Percentiles rank a stretch among this genome's conserved stretches.
Conservation (phyloP, 2,888 invertebrate species). For the Steinernema scapterisci region DNA sequence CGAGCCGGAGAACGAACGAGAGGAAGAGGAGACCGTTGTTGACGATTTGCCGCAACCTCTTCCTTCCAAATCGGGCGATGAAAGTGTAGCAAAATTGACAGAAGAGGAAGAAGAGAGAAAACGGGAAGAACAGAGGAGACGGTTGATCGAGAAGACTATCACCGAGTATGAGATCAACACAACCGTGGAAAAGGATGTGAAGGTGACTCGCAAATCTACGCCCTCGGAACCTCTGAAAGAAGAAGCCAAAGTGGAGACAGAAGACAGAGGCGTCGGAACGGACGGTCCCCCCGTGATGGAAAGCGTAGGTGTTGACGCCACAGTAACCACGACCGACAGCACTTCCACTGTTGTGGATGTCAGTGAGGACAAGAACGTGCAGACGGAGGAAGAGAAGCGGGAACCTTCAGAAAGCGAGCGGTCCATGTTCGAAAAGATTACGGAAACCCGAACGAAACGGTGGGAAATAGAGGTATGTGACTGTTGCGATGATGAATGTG, state of each 20-base stretch:
- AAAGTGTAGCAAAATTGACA: too few species aligned
- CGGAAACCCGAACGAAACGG: conserved; percentile 8
- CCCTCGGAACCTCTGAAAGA: background rate
- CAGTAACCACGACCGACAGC: background rate
- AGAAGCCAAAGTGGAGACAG: background rate
- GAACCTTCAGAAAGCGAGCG: background rate
- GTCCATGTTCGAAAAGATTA: background rate
- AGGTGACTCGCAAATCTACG: conserved; percentile 2
- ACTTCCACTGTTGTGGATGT: background rate
- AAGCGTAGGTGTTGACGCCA: background rate
- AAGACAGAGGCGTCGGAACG: background rate
- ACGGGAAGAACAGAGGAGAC: background rate
- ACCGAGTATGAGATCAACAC: conserved; percentile 17
- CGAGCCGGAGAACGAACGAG: conserved; percentile 1
- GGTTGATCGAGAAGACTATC: conserved; percentile 5
- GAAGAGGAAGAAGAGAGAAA: background rate
- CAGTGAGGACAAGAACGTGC: background rate
- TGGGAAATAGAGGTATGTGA: conserved; percentile 6
- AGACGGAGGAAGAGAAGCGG: background rate
- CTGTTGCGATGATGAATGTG: background rate
- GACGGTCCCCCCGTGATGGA: background rate
- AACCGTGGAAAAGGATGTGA: conserved; percentile 5
- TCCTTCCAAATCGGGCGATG: background rate
- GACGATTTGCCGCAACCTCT: background rate
- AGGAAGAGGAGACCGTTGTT: background rate